phyloP scores from a whole-genome alignment of 1,140 invertebrate genomes.

The Coptotermes formosanus region DNA sequence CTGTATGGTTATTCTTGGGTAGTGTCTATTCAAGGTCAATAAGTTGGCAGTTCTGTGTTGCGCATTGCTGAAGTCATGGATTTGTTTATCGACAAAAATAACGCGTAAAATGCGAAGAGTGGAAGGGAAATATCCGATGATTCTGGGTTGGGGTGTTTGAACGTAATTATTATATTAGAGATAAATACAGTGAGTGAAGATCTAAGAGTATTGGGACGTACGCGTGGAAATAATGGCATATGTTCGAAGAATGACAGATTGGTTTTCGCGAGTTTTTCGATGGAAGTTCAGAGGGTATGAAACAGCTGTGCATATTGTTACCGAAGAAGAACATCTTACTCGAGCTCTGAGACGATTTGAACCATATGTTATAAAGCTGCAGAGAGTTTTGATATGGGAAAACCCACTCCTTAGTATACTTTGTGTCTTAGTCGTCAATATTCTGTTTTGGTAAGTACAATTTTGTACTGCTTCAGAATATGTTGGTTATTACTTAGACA shows the following conservation, averaged over 20 bases:
- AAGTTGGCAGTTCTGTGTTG: constrained; percentile 11
- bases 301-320: background rate
- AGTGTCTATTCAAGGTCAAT: background rate
- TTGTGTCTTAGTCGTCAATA: constrained; percentile 24
- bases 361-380: constrained; percentile 23
- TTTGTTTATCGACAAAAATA: constrained; percentile 21
- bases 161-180: background rate
- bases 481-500: background rate
- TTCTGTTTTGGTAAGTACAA: constrained; percentile 29
- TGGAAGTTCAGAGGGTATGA: constrained; percentile 20
- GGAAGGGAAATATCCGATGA: background rate
- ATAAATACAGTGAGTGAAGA: background rate
- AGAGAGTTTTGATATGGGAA: constrained; percentile 30
- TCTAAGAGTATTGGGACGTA: background rate
- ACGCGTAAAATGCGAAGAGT: constrained; percentile 28
- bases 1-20: background rate
- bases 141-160: background rate
- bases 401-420: constrained; percentile 22
- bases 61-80: constrained; percentile 12
- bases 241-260: constrained; percentile 23
- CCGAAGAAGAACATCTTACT: constrained; percentile 22
- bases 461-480: background rate
- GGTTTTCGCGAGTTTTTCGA: constrained; percentile 28
- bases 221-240: background rate
- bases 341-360: constrained; percentile 28